Percentiles rank a stretch among this genome's conserved stretches.
Conservation (phyloP, 2,888 invertebrate species). For the Oxyteleia sp. region DNA sequence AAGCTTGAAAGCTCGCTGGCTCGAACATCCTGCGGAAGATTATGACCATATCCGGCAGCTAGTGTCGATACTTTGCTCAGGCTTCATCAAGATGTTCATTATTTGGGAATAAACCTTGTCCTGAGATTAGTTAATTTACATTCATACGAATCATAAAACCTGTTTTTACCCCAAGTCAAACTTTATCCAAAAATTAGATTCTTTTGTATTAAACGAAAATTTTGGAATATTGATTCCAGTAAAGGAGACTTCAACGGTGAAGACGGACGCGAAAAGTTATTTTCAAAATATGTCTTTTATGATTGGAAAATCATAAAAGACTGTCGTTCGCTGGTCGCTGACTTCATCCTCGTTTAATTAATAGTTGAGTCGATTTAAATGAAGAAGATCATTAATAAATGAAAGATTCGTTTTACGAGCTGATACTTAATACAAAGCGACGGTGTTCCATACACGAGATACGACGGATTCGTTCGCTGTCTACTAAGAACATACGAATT, state of each 20-base stretch:
- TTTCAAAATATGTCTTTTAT: too few species aligned
- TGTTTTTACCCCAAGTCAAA: slow-evolving; percentile 5
- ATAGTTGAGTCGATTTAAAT: too few species aligned
- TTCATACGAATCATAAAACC: slow-evolving; percentile 28
- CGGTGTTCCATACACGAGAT: too few species aligned
- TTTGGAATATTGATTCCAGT: background rate
- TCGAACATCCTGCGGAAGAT: slow-evolving; percentile 71
- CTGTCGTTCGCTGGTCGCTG: too few species aligned
- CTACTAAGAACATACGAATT: too few species aligned
- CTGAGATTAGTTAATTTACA: slow-evolving; percentile 46
- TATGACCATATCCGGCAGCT: slow-evolving; percentile 70
- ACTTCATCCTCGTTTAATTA: too few species aligned
- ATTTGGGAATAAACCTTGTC: slow-evolving; percentile 56
- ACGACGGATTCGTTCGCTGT: too few species aligned
- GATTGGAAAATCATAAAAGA: too few species aligned
- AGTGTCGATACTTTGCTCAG: slow-evolving; percentile 64
- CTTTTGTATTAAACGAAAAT: background rate
- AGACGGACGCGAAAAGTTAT: too few species aligned
- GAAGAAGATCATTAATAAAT: too few species aligned
- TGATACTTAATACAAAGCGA: too few species aligned
- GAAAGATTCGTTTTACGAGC: too few species aligned
- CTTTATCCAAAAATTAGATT: background rate
- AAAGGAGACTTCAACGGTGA: background rate
- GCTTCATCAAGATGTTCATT: slow-evolving; percentile 64
- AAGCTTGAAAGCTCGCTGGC: slow-evolving; percentile 70